A percentile compares a stretch with the other conserved stretches of the same genome.
Conservation (phyloP, 2,113 vertebrate species). For the Triplophysa dalaica region DNA sequence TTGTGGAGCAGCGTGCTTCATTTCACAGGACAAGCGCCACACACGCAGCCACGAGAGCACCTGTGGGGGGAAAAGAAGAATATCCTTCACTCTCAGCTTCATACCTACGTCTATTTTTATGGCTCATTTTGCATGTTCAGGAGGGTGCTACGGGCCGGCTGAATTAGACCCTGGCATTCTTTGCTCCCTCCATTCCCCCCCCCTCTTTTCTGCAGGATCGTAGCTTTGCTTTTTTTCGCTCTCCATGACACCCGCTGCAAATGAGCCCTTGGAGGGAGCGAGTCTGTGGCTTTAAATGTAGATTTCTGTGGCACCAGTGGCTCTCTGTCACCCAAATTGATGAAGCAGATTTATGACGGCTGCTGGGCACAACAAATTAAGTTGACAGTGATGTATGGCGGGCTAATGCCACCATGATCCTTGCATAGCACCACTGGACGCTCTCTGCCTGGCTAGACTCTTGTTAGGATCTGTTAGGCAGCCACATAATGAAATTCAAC, state of each 20-base stretch:
- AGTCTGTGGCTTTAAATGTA: slow-evolving; percentile 67
- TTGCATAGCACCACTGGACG: slow-evolving; percentile 75
- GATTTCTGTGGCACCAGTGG: slow-evolving; percentile 72
- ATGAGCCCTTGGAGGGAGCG: slow-evolving; percentile 60
- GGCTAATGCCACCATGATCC: slow-evolving; percentile 83
- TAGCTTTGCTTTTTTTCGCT: slow-evolving; percentile 4
- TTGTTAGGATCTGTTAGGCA: slow-evolving; percentile 89
- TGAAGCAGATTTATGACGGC: slow-evolving; percentile 94
- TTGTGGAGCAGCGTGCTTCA: slow-evolving; percentile 44
- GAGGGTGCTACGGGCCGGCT: slow-evolving; percentile 41
- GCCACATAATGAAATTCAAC: slow-evolving; percentile 87
- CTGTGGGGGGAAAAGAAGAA: slow-evolving; percentile 43
- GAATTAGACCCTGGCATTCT: slow-evolving; percentile 44
- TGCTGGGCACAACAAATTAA: slow-evolving; percentile 96
- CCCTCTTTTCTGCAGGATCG: slow-evolving; percentile 8
- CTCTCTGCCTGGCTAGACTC: slow-evolving; percentile 85
- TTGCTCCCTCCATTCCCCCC: background rate
- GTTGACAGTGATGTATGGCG: slow-evolving; percentile 95
- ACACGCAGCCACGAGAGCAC: slow-evolving; percentile 50
- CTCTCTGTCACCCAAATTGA: slow-evolving; percentile 83
- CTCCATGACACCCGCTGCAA: slow-evolving; percentile 61
- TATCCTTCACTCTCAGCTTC: slow-evolving; percentile 36
- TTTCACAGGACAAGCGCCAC: slow-evolving; percentile 49
- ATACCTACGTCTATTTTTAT: slow-evolving; percentile 53
- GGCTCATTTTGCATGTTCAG: slow-evolving; percentile 55